Conservation (phyloP, 2,113 vertebrate genomes). For the Sula dactylatra region DNA sequence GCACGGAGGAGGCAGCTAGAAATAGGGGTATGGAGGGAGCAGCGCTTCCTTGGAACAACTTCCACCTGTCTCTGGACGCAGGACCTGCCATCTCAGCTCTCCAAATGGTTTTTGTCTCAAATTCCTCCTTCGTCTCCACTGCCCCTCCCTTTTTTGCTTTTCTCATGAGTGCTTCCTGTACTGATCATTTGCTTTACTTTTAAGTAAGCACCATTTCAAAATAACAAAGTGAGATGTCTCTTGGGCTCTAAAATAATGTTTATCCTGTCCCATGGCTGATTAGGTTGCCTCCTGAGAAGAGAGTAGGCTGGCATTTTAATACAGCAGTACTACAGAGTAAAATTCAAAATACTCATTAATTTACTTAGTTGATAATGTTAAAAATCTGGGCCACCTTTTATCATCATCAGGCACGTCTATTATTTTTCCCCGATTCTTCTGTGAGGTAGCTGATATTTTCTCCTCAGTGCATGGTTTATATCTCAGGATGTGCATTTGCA, state of each 20-base stretch:
- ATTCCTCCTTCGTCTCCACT: neutral
- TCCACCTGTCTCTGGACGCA: neutral
- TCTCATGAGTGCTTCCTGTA: neutral
- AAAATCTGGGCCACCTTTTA: neutral
- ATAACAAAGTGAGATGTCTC: neutral
- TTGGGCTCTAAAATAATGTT: neutral
- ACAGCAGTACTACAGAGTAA: neutral
- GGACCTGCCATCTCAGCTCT: neutral
- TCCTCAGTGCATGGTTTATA: neutral
- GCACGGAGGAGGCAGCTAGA: neutral
- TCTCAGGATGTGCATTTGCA: neutral
- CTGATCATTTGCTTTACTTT: neutral
- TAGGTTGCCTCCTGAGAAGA: neutral
- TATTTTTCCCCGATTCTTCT: neutral
- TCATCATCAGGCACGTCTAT: neutral
- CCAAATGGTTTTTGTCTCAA: neutral
- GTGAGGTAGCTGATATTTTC: neutral
- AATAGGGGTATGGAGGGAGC: neutral
- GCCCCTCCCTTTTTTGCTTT: neutral
- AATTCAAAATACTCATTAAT: neutral
- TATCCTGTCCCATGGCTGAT: neutral
- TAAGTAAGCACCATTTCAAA: neutral
- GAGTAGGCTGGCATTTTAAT: fast-evolving
- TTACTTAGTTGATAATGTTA: neutral
- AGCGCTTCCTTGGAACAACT: neutral